Evolutionary conservation across 2,113 vertebrate species (phyloP).

Genomic region (Colinus virginianus): DNA sequence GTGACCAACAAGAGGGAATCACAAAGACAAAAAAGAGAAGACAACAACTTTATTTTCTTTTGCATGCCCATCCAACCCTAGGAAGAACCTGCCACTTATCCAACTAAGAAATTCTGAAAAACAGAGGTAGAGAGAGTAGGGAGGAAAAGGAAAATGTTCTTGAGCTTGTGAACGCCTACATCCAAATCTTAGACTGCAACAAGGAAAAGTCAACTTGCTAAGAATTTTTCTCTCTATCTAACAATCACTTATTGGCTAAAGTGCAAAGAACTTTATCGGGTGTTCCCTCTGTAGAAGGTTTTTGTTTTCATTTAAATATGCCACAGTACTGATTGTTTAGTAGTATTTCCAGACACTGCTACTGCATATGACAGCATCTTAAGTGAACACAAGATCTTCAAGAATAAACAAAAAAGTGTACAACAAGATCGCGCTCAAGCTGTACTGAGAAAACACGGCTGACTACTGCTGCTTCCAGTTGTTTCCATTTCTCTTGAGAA

Average conservation of each 20-base stretch:
- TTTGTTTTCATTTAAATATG: not conserved
- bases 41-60: not conserved
- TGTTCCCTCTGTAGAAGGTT: not conserved
- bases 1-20: not conserved
- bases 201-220: not conserved
- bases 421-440: not conserved
- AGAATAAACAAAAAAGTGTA: not conserved
- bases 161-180: not conserved
- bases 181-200: not conserved
- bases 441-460: not conserved
- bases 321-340: not conserved
- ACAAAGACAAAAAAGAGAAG: not conserved
- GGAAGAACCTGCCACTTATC: not conserved
- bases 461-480: not conserved
- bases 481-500: not conserved
- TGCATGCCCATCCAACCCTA: not conserved
- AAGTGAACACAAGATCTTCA: not conserved
- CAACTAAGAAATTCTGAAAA: not conserved
- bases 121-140: fast-evolving
- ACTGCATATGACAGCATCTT: not conserved
- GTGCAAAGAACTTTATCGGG: not conserved
- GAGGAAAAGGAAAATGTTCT: not conserved
- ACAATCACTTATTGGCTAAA: not conserved
- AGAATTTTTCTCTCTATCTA: not conserved
- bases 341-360: not conserved